Evolutionary conservation across 2,113 vertebrate genomes (phyloP).

Genomic region (Camarhynchus parvulus): DNA sequence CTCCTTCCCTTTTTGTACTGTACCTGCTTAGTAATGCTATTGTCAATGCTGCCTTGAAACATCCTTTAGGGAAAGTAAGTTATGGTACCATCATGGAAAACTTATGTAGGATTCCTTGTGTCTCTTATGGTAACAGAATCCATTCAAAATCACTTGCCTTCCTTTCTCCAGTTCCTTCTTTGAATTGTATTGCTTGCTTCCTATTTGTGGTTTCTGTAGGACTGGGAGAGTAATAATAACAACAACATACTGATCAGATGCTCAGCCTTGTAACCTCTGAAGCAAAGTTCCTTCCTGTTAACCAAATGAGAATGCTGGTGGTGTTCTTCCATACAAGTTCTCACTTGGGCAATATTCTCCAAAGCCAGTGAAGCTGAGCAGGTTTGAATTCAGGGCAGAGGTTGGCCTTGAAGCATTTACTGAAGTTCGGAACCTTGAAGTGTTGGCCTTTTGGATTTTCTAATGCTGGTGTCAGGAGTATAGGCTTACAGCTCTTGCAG

Average conservation of each 20-base stretch:
- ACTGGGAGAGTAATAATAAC: neutral
- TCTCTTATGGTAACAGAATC: neutral
- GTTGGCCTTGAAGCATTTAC: neutral
- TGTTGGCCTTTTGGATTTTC: neutral
- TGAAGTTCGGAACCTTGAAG: neutral
- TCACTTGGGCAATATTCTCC: neutral
- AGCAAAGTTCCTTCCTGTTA: neutral
- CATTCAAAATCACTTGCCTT: neutral
- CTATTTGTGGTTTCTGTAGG: conserved; percentile 5
- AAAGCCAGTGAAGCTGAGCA: neutral
- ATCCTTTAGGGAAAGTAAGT: neutral
- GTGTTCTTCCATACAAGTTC: neutral
- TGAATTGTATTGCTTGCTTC: neutral
- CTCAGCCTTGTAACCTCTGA: neutral
- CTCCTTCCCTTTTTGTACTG: neutral
- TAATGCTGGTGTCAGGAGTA: neutral
- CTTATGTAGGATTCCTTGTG: neutral
- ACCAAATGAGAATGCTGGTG: neutral
- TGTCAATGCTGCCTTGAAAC: neutral
- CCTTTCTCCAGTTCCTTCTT: neutral
- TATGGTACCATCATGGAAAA: neutral
- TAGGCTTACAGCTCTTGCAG: neutral
- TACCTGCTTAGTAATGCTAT: neutral
- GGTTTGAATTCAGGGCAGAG: neutral
- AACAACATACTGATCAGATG: neutral